These are phyloP conservation scores for Tapirus indicus DNA, from an alignment of 2,797 vertebrate genomes.

Conservation along the genomic window DNA sequence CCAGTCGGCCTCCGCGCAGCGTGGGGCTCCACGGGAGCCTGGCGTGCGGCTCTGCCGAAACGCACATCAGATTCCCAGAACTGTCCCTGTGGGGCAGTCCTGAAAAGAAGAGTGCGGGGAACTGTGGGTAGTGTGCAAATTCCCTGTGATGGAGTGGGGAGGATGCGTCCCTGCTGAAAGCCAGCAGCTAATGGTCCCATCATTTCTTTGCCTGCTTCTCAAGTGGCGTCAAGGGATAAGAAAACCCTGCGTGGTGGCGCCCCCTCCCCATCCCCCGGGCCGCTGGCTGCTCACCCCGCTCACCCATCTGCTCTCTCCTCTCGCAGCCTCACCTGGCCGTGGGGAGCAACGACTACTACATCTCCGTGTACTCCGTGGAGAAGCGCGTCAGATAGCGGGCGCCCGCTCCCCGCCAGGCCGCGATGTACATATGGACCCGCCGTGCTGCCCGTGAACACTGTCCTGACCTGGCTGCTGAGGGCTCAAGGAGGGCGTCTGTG, in stretches of 20 bases:
- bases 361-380: slow-evolving; percentile 99
- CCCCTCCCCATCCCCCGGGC: no score
- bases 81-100: not conserved
- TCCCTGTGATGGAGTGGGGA: not conserved
- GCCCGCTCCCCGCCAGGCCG: slow-evolving; percentile 76
- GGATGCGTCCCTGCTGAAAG: not conserved
- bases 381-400: slow-evolving; percentile 96
- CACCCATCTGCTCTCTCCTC: not conserved
- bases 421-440: slow-evolving; percentile 91
- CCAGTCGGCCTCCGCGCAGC: not conserved
- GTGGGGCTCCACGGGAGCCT: accelerated
- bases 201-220: not conserved
- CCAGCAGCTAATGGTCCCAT: slow-evolving; percentile 15
- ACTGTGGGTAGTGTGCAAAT: not conserved
- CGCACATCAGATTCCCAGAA: not conserved
- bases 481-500: not conserved
- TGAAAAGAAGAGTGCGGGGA: not conserved
- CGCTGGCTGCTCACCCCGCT: not conserved
- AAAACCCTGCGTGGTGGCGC: no score
- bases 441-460: not conserved
- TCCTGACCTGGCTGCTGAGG: not conserved
- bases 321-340: slow-evolving; percentile 97
- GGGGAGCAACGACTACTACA: slow-evolving; percentile 99
- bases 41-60: not conserved
- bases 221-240: not conserved